These are phyloP conservation scores for Sebastes steindachneri DNA, from an alignment of 2,797 vertebrate species.

Conservation along the genomic window DNA sequence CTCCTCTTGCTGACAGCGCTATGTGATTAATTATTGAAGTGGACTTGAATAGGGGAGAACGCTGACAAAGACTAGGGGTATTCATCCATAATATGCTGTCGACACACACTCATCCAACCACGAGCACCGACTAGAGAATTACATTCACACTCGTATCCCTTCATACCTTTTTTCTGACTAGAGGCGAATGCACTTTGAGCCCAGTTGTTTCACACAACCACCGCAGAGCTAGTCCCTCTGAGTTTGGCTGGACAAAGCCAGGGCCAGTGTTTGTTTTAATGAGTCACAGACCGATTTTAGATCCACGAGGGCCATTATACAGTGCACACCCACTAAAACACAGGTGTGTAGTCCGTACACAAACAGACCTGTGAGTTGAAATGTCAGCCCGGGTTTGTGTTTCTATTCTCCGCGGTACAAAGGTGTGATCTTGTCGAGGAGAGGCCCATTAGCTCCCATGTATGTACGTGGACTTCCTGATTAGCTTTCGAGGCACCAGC, in stretches of 20 bases:
- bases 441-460: constrained; percentile 37
- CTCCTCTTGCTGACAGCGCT: constrained; percentile 28
- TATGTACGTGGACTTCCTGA: constrained; percentile 25
- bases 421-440: constrained; percentile 19
- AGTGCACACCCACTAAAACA: constrained; percentile 56
- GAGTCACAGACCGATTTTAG: constrained; percentile 59
- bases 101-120: constrained; percentile 6
- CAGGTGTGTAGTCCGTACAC: constrained; percentile 46
- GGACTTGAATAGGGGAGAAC: constrained; percentile 40
- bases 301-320: constrained; percentile 28
- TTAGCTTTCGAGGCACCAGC: constrained; percentile 36
- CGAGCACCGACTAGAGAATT: background rate
- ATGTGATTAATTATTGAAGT: constrained; percentile 63
- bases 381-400: constrained; percentile 29
- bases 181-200: constrained; percentile 34
- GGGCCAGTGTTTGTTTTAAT: constrained; percentile 67
- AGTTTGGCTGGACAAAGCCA: constrained; percentile 11
- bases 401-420: background rate
- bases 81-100: constrained; percentile 14
- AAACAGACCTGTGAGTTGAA: constrained; percentile 37
- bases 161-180: constrained; percentile 22
- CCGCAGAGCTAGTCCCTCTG: background rate
- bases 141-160: background rate
- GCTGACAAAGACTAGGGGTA: constrained; percentile 38
- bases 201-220: constrained; percentile 8